phyloP scores from a whole-genome alignment of 53 echinoderm and acorn worm genomes.

The Henricia sp. region DNA sequence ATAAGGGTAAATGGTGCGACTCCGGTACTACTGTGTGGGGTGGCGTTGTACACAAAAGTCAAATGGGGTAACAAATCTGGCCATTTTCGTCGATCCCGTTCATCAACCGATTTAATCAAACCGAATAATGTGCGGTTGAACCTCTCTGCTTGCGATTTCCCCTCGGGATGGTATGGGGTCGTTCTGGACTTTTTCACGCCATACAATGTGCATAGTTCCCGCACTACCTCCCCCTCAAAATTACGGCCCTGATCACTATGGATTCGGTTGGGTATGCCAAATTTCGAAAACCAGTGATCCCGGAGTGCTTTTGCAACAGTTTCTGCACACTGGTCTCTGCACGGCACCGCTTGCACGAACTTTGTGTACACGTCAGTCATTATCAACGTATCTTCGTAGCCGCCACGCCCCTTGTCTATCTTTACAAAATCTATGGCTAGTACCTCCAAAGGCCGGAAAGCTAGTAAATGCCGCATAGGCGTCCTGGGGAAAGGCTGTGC shows the following conservation, averaged over 20 bases:
- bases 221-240: constrained; percentile 72
- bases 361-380: constrained; percentile 74
- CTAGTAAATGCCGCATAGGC: constrained; percentile 49
- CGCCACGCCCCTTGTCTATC: constrained; percentile 44
- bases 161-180: no score
- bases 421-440: constrained; percentile 76
- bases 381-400: constrained; percentile 67
- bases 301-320: constrained; percentile 68
- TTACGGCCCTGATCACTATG: constrained; percentile 84
- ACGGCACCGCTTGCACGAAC: constrained; percentile 61
- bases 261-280: constrained; percentile 68
- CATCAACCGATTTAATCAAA: constrained; percentile 29
- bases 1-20: neutral
- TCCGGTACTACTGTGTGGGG: constrained; percentile 11
- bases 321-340: constrained; percentile 63
- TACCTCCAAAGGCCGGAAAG: constrained; percentile 66
- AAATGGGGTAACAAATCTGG: neutral
- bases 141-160: no score
- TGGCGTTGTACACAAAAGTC: neutral
- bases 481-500: constrained; percentile 28
- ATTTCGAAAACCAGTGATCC: constrained; percentile 73
- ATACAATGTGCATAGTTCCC: neutral
- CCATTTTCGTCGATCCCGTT: constrained; percentile 2
- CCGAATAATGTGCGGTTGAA: constrained; percentile 8
- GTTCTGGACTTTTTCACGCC: no score